These are phyloP conservation scores for Eptatretus burgeri DNA, from an alignment of 2,113 vertebrate genomes.

Conservation along the genomic window DNA sequence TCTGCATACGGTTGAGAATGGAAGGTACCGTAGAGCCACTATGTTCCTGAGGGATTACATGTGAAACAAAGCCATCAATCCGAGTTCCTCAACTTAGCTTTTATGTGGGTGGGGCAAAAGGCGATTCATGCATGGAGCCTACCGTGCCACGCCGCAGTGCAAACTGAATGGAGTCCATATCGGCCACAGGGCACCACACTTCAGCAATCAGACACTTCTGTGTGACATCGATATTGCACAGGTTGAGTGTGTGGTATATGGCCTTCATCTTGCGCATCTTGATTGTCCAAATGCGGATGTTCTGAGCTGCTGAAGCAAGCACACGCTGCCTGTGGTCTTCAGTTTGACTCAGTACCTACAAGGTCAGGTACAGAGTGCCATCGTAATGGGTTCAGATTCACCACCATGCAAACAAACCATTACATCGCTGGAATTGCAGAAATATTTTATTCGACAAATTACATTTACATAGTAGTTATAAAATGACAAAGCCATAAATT, in stretches of 20 bases:
- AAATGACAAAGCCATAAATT: no score
- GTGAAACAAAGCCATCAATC: no score
- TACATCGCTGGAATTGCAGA: no score
- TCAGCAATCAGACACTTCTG: slow-evolving; percentile 97
- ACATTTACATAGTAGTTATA: no score
- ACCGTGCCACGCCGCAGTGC: slow-evolving; percentile 85
- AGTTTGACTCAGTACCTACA: slow-evolving; percentile 77
- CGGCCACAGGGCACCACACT: slow-evolving; percentile 78
- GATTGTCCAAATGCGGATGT: slow-evolving; percentile 82
- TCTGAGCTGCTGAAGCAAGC: slow-evolving; percentile 73
- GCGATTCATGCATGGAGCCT: slow-evolving; percentile 15
- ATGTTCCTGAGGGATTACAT: slow-evolving; percentile 31
- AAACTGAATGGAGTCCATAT: slow-evolving; percentile 91
- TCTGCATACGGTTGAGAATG: slow-evolving; percentile 89
- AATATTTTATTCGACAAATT: no score
- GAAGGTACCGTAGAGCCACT: slow-evolving; percentile 88
- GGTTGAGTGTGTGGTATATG: slow-evolving; percentile 88
- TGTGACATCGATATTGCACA: slow-evolving; percentile 92
- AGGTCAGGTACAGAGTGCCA: no score
- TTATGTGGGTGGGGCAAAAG: no score
- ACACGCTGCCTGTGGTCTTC: slow-evolving; percentile 88
- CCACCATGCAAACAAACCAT: no score
- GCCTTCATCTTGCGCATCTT: slow-evolving; percentile 98
- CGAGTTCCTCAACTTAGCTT: no score
- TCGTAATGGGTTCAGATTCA: no score